Conservation (phyloP, 2,113 vertebrate species). For the Onychorhynchus coronatus region DNA sequence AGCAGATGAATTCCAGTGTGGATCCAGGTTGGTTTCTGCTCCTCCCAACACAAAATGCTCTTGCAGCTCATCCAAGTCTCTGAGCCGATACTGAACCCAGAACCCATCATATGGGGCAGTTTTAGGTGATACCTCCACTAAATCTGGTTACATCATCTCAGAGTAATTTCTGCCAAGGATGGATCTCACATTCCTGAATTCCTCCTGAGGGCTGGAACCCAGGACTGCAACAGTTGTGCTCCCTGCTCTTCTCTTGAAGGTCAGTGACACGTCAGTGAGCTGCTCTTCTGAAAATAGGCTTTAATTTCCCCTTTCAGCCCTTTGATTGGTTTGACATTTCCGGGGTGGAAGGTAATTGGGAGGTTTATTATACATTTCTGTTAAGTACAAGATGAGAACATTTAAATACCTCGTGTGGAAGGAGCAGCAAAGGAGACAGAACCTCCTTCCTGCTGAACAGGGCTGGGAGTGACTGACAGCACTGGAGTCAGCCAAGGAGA, state of each 20-base stretch:
- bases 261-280: not conserved
- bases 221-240: fast-evolving
- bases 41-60: not conserved
- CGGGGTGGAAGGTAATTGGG: not conserved
- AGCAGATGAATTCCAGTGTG: not conserved
- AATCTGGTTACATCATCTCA: not conserved
- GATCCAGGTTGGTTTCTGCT: not conserved
- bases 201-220: not conserved
- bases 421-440: not conserved
- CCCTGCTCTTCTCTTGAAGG: not conserved
- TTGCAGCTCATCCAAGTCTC: not conserved
- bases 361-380: not conserved
- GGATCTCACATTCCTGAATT: not conserved
- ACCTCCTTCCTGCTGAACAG: not conserved
- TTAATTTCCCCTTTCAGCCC: not conserved
- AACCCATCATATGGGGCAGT: too few relatives aligned
- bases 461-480: not conserved
- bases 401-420: not conserved
- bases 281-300: not conserved
- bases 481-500: not conserved
- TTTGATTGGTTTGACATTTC: not conserved
- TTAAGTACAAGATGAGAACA: not conserved
- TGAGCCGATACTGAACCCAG: not conserved
- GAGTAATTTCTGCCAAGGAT: not conserved
- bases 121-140: not conserved